A percentile compares a stretch with the other conserved stretches of the same genome.
Evolutionary conservation across 2,888 invertebrate genomes (phyloP).

Genomic region (Malachius bipustulatus): DNA sequence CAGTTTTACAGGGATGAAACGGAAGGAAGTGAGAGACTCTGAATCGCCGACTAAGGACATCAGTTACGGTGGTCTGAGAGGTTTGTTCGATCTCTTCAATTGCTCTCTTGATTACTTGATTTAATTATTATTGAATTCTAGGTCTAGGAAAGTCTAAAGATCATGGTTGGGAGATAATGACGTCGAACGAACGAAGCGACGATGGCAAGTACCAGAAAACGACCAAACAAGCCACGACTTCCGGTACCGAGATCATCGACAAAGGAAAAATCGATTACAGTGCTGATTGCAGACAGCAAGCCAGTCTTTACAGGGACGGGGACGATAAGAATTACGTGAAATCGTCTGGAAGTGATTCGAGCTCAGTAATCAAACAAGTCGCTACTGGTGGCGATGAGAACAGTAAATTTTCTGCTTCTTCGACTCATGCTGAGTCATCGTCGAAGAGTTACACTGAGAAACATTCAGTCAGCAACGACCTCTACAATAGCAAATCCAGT

Average conservation of each 20-base stretch:
- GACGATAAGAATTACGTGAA: constrained; percentile 43
- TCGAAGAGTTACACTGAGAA: constrained; percentile 28
- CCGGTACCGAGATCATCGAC: constrained; percentile 50
- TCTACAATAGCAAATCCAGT: constrained; percentile 4
- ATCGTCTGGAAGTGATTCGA: constrained; percentile 38
- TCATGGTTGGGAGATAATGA: constrained; percentile 54
- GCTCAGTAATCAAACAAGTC: constrained; percentile 40
- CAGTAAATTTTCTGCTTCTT: constrained; percentile 33
- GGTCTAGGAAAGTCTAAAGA: constrained; percentile 37
- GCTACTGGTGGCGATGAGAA: constrained; percentile 41
- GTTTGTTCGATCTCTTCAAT: too few species aligned
- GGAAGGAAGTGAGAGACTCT: constrained; percentile 67
- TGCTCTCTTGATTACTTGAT: neutral
- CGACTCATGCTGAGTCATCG: constrained; percentile 29
- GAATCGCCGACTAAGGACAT: constrained; percentile 58
- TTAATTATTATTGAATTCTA: constrained; percentile 1
- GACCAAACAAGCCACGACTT: constrained; percentile 49
- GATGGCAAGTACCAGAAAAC: constrained; percentile 53
- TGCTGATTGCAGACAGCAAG: constrained; percentile 49
- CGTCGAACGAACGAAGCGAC: constrained; percentile 47
- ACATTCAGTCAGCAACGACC: constrained; percentile 12
- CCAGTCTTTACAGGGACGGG: constrained; percentile 42
- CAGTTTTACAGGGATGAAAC: constrained; percentile 65
- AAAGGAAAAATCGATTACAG: constrained; percentile 54
- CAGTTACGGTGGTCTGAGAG: constrained; percentile 23